Evolutionary conservation across 2,113 vertebrate genomes (phyloP), one percentile per base, ranked within the genome.

Genomic region (Nibea albiflora): DNA sequence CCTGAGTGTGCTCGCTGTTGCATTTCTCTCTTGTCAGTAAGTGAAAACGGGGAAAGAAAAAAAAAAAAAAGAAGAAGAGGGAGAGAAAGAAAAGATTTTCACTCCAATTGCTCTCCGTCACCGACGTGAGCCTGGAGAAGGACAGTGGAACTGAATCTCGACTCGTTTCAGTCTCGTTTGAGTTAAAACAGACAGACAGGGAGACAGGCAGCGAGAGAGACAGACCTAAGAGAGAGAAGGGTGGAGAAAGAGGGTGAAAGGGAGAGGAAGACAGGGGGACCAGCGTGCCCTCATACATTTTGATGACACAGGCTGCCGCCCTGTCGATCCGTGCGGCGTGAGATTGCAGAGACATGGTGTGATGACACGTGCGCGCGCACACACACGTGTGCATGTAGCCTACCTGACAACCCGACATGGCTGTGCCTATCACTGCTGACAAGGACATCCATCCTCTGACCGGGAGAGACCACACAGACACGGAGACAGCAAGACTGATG

Each of bases 361-460:
- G 56, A 47, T 62, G 11, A 80, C 67, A 78, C 71, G 76, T 56
- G 15, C 28, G 17, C 28, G 68, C 62, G 50, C 42, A 20, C 39
- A 64, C 57, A 24, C 31, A 6, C 6, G 19, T 22, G 17, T 80
- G 17, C 52, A 74, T 77, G n/a, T 17, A 58, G 54, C 62, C 42
- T 50, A 78, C 78, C 81, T 85, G 78, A 86, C 81, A 85, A 74
- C 66, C 52, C 3, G 49, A 83, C 84, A 81, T 3, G 35, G 65
- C 60, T 85, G 62, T 83, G 78, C 81, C 81, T 67, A 26, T 90
- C 89, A 75, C 58, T 5, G 67, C 53, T 78, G 89, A 90, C 90
- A 85, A 76, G 90, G 84, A 88, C 81, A 88, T 89, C 74, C 78
- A 80, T 89, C 83, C 67, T 77, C 35, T 26, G 44, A 81, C 85